A percentile compares a stretch with the other conserved stretches of the same genome.
Evolutionary conservation across 2,797 vertebrate species (phyloP).

Genomic region (Liparis tanakae): DNA sequence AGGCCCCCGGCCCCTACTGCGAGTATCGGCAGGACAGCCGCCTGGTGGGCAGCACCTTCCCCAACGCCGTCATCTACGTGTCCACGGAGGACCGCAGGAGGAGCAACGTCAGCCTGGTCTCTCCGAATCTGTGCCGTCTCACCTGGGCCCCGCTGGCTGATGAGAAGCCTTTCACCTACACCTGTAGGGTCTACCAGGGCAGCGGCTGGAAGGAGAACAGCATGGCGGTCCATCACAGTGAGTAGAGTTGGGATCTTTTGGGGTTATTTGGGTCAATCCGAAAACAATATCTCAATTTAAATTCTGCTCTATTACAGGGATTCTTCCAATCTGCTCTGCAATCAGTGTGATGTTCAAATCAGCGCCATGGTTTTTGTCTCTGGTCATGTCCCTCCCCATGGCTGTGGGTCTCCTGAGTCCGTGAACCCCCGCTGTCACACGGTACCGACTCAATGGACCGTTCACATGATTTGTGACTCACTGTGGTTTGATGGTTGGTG

Average conservation of each 20-base stretch:
- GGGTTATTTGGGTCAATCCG: background rate
- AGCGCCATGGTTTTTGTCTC: conserved; percentile 70
- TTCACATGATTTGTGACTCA: conserved; percentile 36
- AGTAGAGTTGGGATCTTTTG: conserved; percentile 52
- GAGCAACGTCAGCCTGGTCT: conserved; percentile 82
- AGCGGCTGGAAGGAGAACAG: conserved; percentile 84
- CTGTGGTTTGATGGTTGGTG: conserved; percentile 21
- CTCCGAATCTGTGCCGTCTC: conserved; percentile 81
- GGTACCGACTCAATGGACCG: conserved; percentile 26
- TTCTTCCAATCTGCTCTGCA: conserved; percentile 83
- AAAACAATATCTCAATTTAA: background rate
- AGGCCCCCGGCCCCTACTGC: conserved; percentile 83
- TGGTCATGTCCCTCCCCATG: conserved; percentile 78
- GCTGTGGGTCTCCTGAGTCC: conserved; percentile 74
- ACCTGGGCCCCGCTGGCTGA: conserved; percentile 84
- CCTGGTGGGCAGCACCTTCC: conserved; percentile 83
- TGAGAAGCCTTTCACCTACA: conserved; percentile 84
- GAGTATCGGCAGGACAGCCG: conserved; percentile 86
- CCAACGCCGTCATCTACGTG: conserved; percentile 78
- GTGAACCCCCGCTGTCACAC: conserved; percentile 53
- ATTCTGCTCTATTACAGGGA: conserved; percentile 68
- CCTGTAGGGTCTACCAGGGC: conserved; percentile 86
- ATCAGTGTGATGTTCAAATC: conserved; percentile 75
- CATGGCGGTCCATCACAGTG: conserved; percentile 85
- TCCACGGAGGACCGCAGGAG: conserved; percentile 79